Base-by-base conservation (phyloP, 2,888 invertebrate genomes). In the Cheilosia pagana region DNA sequence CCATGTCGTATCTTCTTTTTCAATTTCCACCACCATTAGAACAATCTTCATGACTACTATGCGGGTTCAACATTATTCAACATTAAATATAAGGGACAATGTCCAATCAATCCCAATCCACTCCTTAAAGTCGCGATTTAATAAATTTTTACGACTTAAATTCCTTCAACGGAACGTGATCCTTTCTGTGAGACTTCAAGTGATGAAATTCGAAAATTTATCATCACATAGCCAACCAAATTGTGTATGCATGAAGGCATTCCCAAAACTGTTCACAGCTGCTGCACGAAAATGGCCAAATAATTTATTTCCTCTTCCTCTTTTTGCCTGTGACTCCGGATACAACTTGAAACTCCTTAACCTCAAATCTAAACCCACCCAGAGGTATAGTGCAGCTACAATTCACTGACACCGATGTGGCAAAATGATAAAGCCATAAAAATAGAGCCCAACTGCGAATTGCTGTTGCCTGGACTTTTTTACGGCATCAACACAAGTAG, bases 231-330 rank as follows among this genome's bases (percentile, higher is more conserved):
- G 12, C 50, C 23, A 35, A 35, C 19, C 10, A 16, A 48, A 63
- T 12, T 63, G 23, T 35, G 48, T 63, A 63, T 63, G 48, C 63
- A 63, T 35, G 31, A n/a, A 23, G n/a, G 48, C 48, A 48, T n/a
- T 48, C 19, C 28, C 28, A 28, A 50, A 28, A 48, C 14, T 50
- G 48, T n/a, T 21, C 45, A 63, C 45, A 63, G 31, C 50, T 63
- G 45, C 63, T 63, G 63, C 63, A 63, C 19, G n/a, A 23, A 48
- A 63, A 16, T 62, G 7, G 48, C 63, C 57, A 57, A 57, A 57
- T 57, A 39, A 57, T 50, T 10, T 50, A 50, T 50, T 10, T 50
- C 50, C 50, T 23, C 31, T 53, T 28, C 25, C 6, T 19, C 43
- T 39, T 14, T 28, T 5, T 62, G 28, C 16, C 5, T 25, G 25